Conservation (phyloP, 2,797 vertebrate species). For the Platyrinchus mystaceus region DNA sequence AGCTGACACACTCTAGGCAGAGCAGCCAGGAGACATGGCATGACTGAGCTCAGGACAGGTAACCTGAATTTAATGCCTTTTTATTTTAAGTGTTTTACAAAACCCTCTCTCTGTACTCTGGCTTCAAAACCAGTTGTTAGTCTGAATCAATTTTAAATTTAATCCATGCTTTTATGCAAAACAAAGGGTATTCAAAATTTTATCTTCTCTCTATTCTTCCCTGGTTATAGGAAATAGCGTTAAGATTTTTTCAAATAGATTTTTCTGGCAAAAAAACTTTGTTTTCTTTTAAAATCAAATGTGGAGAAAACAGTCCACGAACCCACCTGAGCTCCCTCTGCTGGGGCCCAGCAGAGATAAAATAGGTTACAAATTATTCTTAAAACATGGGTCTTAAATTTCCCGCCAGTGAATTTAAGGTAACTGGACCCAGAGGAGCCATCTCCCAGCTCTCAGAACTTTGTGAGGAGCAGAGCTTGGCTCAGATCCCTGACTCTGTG, state of each 20-base stretch:
- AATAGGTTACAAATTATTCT: neutral
- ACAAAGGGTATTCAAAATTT: neutral
- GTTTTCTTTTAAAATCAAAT: neutral
- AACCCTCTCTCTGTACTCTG: neutral
- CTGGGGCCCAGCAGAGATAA: conserved; percentile 4
- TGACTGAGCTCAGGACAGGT: neutral
- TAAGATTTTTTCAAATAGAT: neutral
- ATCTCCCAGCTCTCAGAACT: neutral
- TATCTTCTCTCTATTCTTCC: neutral
- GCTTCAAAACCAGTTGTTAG: neutral
- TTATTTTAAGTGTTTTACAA: neutral
- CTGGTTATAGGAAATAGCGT: neutral
- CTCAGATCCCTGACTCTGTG: conserved; percentile 14
- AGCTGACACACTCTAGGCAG: neutral
- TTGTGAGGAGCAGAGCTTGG: neutral
- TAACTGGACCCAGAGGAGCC: conserved; percentile 1
- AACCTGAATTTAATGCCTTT: neutral
- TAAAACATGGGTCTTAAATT: neutral
- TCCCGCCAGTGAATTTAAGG: neutral
- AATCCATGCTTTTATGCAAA: neutral
- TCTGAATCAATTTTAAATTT: neutral
- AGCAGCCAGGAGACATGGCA: neutral
- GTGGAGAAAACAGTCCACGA: neutral
- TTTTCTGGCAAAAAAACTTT: neutral
- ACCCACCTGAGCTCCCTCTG: conserved; percentile 44